Base-by-base conservation (phyloP, 2,113 vertebrate genomes). In the Triplophysa siluroides region DNA sequence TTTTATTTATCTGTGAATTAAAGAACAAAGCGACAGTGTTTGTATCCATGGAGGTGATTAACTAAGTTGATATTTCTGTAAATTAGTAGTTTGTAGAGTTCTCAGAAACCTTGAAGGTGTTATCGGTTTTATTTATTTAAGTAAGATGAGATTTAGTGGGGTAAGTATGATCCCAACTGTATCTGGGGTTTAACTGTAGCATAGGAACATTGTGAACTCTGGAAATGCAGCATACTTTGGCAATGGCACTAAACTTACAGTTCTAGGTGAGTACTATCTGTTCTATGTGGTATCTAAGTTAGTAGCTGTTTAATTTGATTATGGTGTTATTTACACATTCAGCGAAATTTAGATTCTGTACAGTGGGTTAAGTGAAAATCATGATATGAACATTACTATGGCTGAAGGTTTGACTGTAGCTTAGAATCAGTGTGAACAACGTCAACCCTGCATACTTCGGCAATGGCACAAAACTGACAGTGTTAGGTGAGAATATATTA, bases 401-500 rank as follows among this genome's bases (percentile, higher is more conserved):
- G 65, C n/a, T 50, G 14, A 65, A 66, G 83, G 87, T 95, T 94
- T 93, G 86, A 38, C 85, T 89, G 65, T 65, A 82, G 86, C 87
- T 52, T 14, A 73, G 78, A 78, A 81, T 86, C 84, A 87, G 52
- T 90, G 95, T 95, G 94, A 89, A 80, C 81, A 86, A 86, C 80
- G 87, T 85, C 1, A 41, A 89, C 0, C 90, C 60, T n/a, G 83
- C 89, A 4, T 70, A 43, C 82, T 96, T 96, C 1, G 95, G 94
- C 19, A 26, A 3, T 4, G 94, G 94, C 43, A 96, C 93, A 76
- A 93, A 89, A 81, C 88, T 96, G 29, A 92, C 90, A 0, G 92
- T 95, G 18, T 50, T 86, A 79, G 89, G 86, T 87, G 79, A 86
- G 83, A 85, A 83, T 66, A 23, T 67, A 24, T 38, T 68, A 21